A percentile compares a stretch with the other conserved stretches of the same genome.
Evolutionary conservation across 2,113 vertebrate genomes (phyloP).

Genomic region (Myodes glareolus): DNA sequence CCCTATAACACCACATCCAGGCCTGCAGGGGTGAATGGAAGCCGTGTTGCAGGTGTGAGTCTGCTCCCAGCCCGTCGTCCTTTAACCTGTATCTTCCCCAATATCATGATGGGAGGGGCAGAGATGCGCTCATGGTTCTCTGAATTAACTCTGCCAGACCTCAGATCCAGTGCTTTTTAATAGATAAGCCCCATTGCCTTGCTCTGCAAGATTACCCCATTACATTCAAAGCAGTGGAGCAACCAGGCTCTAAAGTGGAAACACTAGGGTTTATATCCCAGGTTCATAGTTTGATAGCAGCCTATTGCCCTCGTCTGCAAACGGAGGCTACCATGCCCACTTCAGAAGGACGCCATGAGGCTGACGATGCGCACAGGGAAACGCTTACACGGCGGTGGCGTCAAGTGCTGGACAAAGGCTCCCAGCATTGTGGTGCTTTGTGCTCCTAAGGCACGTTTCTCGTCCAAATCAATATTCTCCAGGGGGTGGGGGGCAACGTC

Average conservation of each 20-base stretch:
- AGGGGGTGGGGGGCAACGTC: neutral
- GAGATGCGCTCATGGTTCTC: neutral
- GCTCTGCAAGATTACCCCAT: neutral
- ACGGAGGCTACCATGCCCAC: neutral
- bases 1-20: neutral
- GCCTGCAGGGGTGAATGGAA: neutral
- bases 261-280: neutral
- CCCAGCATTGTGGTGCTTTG: neutral
- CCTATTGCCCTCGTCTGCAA: neutral
- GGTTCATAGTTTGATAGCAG: neutral
- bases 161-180: neutral
- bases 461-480: neutral
- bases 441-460: neutral
- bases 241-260: neutral
- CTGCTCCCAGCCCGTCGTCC: neutral
- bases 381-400: neutral
- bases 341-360: neutral
- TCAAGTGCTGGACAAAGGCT: neutral
- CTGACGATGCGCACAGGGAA: neutral
- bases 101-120: neutral
- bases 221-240: neutral
- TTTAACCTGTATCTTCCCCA: neutral
- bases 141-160: neutral
- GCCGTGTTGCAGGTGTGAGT: neutral
- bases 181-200: neutral